Percentiles rank a stretch among this genome's conserved stretches.
Conservation (phyloP, 2,797 vertebrate species). For the Danio kyathit region DNA sequence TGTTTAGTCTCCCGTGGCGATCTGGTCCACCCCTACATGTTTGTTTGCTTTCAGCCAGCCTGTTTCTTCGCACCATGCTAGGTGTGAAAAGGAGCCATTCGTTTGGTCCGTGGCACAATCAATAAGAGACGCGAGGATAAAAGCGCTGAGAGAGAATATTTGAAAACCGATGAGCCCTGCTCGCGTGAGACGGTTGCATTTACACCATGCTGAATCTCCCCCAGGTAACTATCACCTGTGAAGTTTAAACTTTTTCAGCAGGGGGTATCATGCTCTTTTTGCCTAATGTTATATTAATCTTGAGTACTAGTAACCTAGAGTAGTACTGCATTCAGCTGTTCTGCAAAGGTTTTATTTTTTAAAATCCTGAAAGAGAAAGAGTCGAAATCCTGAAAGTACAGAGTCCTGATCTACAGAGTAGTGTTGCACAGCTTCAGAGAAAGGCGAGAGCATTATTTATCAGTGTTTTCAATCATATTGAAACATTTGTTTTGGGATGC, state of each 20-base stretch:
- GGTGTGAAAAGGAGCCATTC: conserved; percentile 68
- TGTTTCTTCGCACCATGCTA: conserved; percentile 64
- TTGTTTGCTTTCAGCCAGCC: conserved; percentile 65
- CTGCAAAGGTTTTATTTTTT: no score
- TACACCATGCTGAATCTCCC: conserved; percentile 4
- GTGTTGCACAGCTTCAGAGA: no score
- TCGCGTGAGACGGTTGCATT: conserved; percentile 36
- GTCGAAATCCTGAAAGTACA: no score
- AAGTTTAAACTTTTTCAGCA: background rate
- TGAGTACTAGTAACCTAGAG: no score
- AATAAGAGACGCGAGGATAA: conserved; percentile 38
- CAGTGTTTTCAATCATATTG: no score
- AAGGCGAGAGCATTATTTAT: no score
- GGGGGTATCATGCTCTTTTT: no score
- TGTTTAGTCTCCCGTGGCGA: conserved; percentile 13
- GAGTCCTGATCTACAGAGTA: no score
- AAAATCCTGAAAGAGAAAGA: no score
- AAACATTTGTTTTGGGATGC: no score
- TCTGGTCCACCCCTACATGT: conserved; percentile 50
- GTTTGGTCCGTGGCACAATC: conserved; percentile 1
- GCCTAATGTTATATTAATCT: no score
- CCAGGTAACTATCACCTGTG: background rate
- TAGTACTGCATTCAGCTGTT: no score
- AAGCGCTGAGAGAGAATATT: conserved; percentile 26
- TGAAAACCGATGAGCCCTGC: conserved; percentile 10